Percentiles rank a stretch among this genome's conserved stretches.
Conservation (phyloP, 2,113 vertebrate species). For the Percina caprodes region DNA sequence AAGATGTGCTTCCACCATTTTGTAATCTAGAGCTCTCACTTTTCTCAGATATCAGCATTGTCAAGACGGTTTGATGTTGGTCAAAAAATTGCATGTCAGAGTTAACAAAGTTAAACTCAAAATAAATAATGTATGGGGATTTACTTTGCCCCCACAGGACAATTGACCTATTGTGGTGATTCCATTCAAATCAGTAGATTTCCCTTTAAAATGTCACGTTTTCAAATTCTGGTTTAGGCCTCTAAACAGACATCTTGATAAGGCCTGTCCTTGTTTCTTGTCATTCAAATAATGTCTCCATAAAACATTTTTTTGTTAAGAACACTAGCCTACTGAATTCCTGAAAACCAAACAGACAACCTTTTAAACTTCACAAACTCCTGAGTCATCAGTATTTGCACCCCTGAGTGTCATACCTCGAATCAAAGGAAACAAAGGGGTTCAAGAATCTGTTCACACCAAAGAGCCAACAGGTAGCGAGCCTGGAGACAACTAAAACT, state of each 20-base stretch:
- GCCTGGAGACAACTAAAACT: slow-evolving; percentile 41
- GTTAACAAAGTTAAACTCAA: background rate
- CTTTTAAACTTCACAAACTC: background rate
- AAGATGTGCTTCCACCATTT: background rate
- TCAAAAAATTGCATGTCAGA: background rate
- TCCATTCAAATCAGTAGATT: background rate
- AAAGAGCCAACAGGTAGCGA: background rate
- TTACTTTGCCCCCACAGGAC: background rate
- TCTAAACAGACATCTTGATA: too few species aligned
- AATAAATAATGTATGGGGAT: background rate
- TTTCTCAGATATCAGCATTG: background rate
- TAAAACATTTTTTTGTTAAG: background rate
- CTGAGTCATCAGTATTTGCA: background rate
- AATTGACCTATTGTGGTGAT: background rate
- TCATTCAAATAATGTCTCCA: background rate
- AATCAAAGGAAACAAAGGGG: slow-evolving; percentile 14
- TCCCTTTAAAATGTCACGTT: background rate
- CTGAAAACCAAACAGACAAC: background rate
- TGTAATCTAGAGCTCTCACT: background rate
- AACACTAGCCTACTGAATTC: background rate
- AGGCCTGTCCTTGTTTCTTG: background rate
- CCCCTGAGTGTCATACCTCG: background rate
- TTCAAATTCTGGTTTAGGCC: background rate
- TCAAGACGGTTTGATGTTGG: background rate
- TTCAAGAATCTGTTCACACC: slow-evolving; percentile 12